Evolutionary conservation across 2,113 vertebrate genomes (phyloP).

Genomic region (Ageneiosus marmoratus): DNA sequence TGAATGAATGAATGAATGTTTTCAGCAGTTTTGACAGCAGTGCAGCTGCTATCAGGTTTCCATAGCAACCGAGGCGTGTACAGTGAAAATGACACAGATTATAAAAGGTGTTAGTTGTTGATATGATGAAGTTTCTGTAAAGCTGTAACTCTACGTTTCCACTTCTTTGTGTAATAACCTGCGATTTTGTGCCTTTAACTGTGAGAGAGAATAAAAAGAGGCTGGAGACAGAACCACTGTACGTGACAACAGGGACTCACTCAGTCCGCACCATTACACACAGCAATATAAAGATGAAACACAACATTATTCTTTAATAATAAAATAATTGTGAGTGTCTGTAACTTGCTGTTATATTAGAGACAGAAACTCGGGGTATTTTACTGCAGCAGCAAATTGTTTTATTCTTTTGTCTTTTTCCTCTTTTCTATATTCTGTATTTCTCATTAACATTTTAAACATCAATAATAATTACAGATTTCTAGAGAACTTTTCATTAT

Average conservation of each 20-base stretch:
- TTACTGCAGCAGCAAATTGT: not conserved
- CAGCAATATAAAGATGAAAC: not conserved
- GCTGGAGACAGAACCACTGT: not conserved
- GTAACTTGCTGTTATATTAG: not conserved
- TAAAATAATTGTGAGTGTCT: not conserved
- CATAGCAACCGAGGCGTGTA: too few relatives aligned
- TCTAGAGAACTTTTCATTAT: not conserved
- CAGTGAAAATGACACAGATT: too few relatives aligned
- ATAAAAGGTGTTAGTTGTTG: too few relatives aligned
- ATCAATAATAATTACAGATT: conserved; percentile 5
- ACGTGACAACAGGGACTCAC: not conserved
- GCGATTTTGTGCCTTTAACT: too few relatives aligned
- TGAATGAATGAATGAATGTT: too few relatives aligned
- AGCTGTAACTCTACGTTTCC: too few relatives aligned
- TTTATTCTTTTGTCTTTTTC: not conserved
- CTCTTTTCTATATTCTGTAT: not conserved
- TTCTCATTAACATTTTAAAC: not conserved
- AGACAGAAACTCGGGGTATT: not conserved
- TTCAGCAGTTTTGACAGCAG: too few relatives aligned
- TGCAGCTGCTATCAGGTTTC: too few relatives aligned
- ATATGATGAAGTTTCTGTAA: too few relatives aligned
- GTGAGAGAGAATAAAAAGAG: not conserved
- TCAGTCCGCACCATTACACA: not conserved
- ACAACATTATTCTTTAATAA: not conserved
- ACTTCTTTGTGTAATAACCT: too few relatives aligned